Conservation (phyloP, 1,140 invertebrate genomes). For the Drosophila guanche region DNA sequence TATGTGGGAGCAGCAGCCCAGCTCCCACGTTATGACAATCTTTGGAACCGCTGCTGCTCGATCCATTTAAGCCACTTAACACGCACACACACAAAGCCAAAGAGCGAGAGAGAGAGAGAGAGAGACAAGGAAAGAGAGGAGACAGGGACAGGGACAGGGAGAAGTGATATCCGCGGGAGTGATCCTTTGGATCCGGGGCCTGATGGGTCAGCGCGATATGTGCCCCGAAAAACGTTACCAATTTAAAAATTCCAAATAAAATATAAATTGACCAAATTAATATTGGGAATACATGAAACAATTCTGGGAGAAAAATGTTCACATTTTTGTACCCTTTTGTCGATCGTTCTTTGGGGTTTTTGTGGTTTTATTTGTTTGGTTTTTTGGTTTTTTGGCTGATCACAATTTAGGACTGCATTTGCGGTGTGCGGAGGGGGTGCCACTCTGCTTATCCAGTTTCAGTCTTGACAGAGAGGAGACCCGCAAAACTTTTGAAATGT, state of each 20-base stretch:
- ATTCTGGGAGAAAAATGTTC: constrained; percentile 83
- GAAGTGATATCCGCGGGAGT: constrained; percentile 37
- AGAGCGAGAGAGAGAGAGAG: not conserved
- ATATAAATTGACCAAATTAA: constrained; percentile 84
- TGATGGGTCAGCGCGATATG: constrained; percentile 74
- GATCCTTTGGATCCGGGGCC: constrained; percentile 29
- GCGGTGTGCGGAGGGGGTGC: not conserved
- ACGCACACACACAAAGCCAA: constrained; percentile 21
- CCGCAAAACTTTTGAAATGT: constrained; percentile 46
- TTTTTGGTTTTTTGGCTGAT: constrained; percentile 20
- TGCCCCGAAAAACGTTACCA: constrained; percentile 75
- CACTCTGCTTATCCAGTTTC: constrained; percentile 39
- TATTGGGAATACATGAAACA: constrained; percentile 81
- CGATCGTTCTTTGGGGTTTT: constrained; percentile 21
- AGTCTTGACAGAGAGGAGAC: constrained; percentile 22
- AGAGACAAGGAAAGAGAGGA: not conserved
- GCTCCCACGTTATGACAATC: constrained; percentile 56
- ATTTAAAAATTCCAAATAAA: constrained; percentile 84
- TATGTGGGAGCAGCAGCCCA: constrained; percentile 21
- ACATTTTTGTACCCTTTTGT: constrained; percentile 56
- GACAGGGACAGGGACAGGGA: not conserved
- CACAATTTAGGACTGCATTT: constrained; percentile 27
- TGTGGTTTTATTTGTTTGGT: constrained; percentile 7
- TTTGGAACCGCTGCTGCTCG: constrained; percentile 10
- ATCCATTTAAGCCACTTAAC: constrained; percentile 80